A percentile compares a stretch with the other conserved stretches of the same genome.
Evolutionary conservation across 2,113 vertebrate species (phyloP).

Genomic region (Phylloscopus trochilus): DNA sequence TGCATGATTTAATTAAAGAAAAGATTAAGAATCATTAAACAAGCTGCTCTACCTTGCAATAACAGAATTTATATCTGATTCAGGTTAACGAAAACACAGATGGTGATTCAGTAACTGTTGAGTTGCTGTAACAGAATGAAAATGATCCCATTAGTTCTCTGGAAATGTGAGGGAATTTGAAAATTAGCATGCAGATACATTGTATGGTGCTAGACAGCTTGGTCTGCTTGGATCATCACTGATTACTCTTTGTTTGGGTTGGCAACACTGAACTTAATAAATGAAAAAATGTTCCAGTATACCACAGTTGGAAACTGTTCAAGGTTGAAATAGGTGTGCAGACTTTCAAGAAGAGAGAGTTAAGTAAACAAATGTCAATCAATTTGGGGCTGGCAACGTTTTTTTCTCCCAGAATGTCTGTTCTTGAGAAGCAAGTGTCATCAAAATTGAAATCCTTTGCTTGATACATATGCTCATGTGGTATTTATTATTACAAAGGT

Average conservation of each 20-base stretch:
- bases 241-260: constrained; percentile 87
- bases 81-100: constrained; percentile 99
- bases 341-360: constrained; percentile 82
- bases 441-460: constrained; percentile 71
- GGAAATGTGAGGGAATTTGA: constrained; percentile 86
- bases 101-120: constrained; percentile 99
- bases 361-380: constrained; percentile 86
- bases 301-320: constrained; percentile 86
- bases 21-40: constrained; percentile 99
- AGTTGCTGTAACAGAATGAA: constrained; percentile 98
- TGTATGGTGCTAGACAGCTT: constrained; percentile 82
- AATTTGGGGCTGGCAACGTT: constrained; percentile 73
- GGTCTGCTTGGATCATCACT: constrained; percentile 85
- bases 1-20: constrained; percentile 99
- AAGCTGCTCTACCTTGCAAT: constrained; percentile 99
- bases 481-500: constrained; percentile 75
- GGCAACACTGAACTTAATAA: constrained; percentile 86
- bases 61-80: constrained; percentile 99
- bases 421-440: constrained; percentile 78
- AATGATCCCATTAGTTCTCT: constrained; percentile 99
- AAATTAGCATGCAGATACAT: constrained; percentile 88
- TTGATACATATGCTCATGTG: constrained; percentile 70
- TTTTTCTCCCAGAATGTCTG: constrained; percentile 72
- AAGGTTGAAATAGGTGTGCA: constrained; percentile 87
- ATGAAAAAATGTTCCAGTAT: constrained; percentile 84